phyloP scores from a whole-genome alignment of 64 coral and sea anemone species.

The Actinia equina region DNA sequence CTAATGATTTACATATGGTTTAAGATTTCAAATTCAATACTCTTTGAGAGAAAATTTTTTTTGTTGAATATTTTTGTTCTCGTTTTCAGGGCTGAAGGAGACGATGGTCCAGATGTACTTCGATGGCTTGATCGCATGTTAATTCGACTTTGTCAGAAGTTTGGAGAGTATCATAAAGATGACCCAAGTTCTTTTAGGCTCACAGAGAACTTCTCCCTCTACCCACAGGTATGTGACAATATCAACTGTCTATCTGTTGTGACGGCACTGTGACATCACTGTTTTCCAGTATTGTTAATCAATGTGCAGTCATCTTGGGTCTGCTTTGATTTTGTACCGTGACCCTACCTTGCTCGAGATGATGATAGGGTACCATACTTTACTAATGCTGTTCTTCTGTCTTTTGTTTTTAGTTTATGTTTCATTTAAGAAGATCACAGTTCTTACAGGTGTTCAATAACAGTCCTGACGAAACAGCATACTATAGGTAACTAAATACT shows the following conservation, averaged over 20 bases:
- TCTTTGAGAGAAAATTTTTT: neutral
- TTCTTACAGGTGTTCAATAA: constrained; percentile 99
- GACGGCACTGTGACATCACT: neutral
- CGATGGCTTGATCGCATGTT: constrained; percentile 99
- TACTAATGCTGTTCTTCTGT: neutral
- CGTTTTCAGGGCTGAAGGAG: constrained; percentile 65
- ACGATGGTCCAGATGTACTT: constrained; percentile 94
- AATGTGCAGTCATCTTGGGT: no score
- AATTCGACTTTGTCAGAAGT: constrained; percentile 97
- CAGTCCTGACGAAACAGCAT: constrained; percentile 97
- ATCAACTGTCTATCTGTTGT: neutral
- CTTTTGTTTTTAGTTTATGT: constrained; percentile 84
- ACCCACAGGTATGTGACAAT: constrained; percentile 78
- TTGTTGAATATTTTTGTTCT: neutral
- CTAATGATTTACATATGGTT: no score
- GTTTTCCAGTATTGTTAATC: no score
- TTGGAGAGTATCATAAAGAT: constrained; percentile 98
- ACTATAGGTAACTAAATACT: constrained; percentile 65
- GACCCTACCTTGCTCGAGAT: neutral
- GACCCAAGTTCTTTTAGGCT: constrained; percentile 88
- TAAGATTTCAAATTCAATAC: no score
- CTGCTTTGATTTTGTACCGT: neutral
- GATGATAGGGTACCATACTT: no score
- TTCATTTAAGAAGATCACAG: constrained; percentile 96
- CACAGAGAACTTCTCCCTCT: constrained; percentile 93